Evolutionary conservation across 2,888 invertebrate species (phyloP).

Genomic region (Melikaiella ostensackeni): DNA sequence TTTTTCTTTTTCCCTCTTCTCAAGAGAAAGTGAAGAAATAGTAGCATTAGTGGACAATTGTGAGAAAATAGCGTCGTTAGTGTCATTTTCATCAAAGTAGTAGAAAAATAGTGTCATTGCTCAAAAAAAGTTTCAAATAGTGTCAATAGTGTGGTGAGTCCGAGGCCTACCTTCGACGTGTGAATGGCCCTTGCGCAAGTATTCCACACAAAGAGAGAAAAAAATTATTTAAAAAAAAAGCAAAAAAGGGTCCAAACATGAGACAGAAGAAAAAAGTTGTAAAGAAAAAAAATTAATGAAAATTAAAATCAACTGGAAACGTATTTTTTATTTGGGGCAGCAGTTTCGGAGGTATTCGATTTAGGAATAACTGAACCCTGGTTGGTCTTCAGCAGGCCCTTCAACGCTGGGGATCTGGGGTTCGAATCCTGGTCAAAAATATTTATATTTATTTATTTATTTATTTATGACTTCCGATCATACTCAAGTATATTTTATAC

Average conservation of each 20-base stretch:
- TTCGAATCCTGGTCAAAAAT: neutral
- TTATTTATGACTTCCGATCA: neutral
- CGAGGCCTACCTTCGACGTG: neutral
- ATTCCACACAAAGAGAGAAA: neutral
- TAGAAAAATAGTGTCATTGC: no score
- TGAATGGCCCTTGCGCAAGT: constrained; percentile 1
- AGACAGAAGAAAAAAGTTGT: neutral
- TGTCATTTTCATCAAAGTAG: no score
- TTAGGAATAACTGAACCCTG: neutral
- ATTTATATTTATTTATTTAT: neutral
- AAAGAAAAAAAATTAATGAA: neutral
- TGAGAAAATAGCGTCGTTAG: no score
- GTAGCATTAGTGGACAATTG: no score
- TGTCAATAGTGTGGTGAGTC: no score
- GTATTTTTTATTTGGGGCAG: neutral
- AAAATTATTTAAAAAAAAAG: neutral
- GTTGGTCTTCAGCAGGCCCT: neutral
- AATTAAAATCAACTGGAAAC: neutral
- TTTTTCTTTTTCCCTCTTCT: no score
- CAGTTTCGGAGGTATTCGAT: neutral
- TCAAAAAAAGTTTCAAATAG: no score
- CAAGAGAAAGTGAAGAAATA: no score
- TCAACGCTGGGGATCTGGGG: neutral
- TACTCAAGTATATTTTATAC: no score
- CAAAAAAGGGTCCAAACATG: neutral